Conservation (phyloP, 2,113 vertebrate genomes). For the Protobothrops mucrosquamatus region DNA sequence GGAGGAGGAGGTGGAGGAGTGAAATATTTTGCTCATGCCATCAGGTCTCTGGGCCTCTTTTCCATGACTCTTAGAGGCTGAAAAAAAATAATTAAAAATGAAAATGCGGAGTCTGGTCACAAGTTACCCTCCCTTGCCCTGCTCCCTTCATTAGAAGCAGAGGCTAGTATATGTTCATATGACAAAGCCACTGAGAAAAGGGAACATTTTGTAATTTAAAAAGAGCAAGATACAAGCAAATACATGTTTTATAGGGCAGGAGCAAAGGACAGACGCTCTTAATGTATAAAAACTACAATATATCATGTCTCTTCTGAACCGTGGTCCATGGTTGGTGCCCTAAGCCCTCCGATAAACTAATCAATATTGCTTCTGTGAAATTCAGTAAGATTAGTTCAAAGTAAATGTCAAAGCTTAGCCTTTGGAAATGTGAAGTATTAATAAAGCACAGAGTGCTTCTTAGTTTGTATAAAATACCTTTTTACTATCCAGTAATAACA, state of each 20-base stretch:
- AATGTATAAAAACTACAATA: not conserved
- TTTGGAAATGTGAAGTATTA: constrained; percentile 25
- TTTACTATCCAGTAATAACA: not conserved
- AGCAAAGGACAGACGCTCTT: not conserved
- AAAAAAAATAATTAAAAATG: not conserved
- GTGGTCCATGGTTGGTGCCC: not conserved
- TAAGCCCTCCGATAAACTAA: not conserved
- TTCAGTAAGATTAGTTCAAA: constrained; percentile 11
- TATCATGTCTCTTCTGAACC: not conserved
- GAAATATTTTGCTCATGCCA: not conserved
- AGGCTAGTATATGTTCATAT: not conserved
- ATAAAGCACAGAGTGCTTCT: not conserved
- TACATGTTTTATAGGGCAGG: not conserved
- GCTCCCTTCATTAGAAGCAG: not conserved
- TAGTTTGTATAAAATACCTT: not conserved
- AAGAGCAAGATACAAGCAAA: not conserved
- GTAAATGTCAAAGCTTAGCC: not conserved
- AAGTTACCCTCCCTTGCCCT: not conserved
- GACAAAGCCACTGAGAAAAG: not conserved
- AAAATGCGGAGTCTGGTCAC: not conserved
- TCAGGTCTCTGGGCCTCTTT: not conserved
- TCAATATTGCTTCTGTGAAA: constrained; percentile 17
- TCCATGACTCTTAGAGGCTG: not conserved
- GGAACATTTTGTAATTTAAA: not conserved
- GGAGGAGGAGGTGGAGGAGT: not conserved